Conservation (phyloP, 1,140 invertebrate genomes). For the Caenorhabditis latens region DNA sequence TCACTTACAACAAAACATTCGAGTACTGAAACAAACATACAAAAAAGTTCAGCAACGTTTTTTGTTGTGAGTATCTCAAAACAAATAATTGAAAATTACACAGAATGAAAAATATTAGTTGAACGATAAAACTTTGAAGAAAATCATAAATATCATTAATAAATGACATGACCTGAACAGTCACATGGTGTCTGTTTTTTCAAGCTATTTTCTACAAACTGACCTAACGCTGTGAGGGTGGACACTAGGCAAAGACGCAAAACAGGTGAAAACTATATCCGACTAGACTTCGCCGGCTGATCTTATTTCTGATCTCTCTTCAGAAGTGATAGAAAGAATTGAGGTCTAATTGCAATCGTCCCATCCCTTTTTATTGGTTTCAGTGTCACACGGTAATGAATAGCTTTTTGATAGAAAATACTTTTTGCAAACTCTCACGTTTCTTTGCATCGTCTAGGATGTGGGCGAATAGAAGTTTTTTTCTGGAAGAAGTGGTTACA, state of each 20-base stretch:
- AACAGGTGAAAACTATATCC: slow-evolving; percentile 24
- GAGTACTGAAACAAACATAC: no score
- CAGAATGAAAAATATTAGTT: no score
- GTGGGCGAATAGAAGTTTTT: slow-evolving; percentile 10
- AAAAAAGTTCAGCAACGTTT: no score
- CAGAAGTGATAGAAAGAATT: background rate
- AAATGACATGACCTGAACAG: no score
- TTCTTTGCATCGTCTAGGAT: background rate
- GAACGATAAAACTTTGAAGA: no score
- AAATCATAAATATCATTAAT: no score
- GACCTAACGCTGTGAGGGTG: background rate
- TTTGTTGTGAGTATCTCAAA: no score
- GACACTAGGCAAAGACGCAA: background rate
- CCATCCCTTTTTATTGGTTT: background rate
- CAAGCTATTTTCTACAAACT: background rate
- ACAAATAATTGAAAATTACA: no score
- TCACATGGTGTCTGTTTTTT: background rate
- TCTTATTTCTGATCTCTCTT: background rate
- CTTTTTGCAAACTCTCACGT: slow-evolving; percentile 34
- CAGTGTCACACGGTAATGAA: slow-evolving; percentile 40
- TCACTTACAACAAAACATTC: no score
- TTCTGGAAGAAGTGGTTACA: background rate
- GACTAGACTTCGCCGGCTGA: slow-evolving; percentile 12
- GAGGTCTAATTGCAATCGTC: background rate
- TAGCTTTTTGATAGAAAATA: slow-evolving; percentile 39